These are phyloP conservation scores for Cephalopholis sonnerati DNA, from an alignment of 2,113 vertebrate species.

Conservation along the genomic window DNA sequence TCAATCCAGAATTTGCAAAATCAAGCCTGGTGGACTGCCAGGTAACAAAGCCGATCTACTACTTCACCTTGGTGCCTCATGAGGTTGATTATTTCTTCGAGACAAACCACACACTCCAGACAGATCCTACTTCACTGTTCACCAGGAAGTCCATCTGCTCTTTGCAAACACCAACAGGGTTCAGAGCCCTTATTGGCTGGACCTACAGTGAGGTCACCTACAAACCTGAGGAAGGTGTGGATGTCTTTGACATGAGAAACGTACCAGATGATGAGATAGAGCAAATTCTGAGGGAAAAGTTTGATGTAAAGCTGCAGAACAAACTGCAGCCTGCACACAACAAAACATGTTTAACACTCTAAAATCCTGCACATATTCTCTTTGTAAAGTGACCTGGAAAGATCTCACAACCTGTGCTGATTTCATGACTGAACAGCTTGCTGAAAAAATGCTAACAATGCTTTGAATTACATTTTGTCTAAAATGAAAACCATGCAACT, in stretches of 20 bases:
- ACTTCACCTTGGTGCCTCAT: slow-evolving; percentile 84
- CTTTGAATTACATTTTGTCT: no score
- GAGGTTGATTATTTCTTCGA: slow-evolving; percentile 81
- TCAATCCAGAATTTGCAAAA: slow-evolving; percentile 82
- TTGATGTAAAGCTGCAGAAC: slow-evolving; percentile 82
- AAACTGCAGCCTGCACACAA: slow-evolving; percentile 83
- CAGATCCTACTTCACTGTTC: slow-evolving; percentile 85
- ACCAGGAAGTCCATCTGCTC: slow-evolving; percentile 89
- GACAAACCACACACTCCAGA: slow-evolving; percentile 80
- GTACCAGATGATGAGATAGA: slow-evolving; percentile 86
- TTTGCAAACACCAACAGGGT: slow-evolving; percentile 86
- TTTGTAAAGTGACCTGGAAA: neutral
- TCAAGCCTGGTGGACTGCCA: slow-evolving; percentile 83
- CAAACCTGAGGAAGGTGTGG: slow-evolving; percentile 85
- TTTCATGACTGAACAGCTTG: neutral
- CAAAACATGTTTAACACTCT: slow-evolving; percentile 32
- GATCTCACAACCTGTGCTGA: neutral
- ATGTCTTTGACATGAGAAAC: slow-evolving; percentile 84
- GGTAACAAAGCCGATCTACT: slow-evolving; percentile 80
- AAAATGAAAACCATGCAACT: neutral
- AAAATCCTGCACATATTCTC: neutral
- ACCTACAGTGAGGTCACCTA: slow-evolving; percentile 86
- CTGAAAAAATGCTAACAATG: no score
- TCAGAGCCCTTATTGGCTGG: slow-evolving; percentile 87
- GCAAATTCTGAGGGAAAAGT: slow-evolving; percentile 84